These are phyloP conservation scores for Leucoraja erinaceus DNA, from an alignment of 2,113 vertebrate genomes.

Conservation along the genomic window DNA sequence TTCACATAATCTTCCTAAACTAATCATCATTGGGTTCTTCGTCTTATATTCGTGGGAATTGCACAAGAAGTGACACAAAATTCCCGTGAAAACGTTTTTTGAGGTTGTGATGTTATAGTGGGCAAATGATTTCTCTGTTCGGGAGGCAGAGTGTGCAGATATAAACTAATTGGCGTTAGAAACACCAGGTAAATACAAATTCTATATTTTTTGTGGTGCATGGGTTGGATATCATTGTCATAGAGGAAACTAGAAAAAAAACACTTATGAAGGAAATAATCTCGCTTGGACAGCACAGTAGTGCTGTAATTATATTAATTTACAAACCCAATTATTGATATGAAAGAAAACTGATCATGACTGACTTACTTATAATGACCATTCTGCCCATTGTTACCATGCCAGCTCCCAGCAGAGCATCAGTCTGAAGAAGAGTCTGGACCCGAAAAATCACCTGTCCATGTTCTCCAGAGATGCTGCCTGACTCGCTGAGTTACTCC, in stretches of 20 bases:
- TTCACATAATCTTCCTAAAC: too few species aligned
- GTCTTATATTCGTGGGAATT: background rate
- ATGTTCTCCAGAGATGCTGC: too few species aligned
- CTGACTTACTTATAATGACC: background rate
- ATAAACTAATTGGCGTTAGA: background rate
- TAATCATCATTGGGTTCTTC: background rate
- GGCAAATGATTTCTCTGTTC: background rate
- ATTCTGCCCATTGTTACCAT: too few species aligned
- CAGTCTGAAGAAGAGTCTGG: too few species aligned
- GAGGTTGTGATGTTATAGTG: background rate
- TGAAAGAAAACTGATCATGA: background rate
- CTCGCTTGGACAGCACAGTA: too few species aligned
- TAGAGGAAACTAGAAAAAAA: background rate
- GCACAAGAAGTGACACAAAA: background rate
- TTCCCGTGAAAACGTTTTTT: background rate
- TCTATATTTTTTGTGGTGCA: too few species aligned
- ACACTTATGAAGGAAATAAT: too few species aligned
- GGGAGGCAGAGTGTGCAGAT: background rate
- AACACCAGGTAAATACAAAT: background rate
- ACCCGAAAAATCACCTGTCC: too few species aligned
- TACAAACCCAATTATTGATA: background rate
- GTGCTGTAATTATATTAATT: background rate
- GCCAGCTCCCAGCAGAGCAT: too few species aligned
- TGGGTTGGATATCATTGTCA: too few species aligned
- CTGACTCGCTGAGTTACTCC: too few species aligned